Evolutionary conservation across 2,113 vertebrate species (phyloP).

Genomic region (Egretta garzetta): DNA sequence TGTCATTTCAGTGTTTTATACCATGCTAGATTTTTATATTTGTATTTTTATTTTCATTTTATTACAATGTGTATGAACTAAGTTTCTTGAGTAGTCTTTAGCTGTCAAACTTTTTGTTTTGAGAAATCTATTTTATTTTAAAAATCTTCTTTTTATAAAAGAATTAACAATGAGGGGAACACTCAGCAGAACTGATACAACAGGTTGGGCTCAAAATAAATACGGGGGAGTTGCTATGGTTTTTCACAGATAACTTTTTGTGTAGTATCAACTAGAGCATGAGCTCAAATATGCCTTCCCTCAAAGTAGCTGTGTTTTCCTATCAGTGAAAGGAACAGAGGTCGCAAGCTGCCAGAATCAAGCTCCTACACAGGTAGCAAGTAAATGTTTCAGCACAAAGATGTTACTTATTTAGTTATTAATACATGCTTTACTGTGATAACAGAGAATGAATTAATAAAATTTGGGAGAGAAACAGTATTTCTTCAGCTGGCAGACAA

Average conservation of each 20-base stretch:
- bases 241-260: neutral
- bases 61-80: neutral
- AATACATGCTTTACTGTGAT: neutral
- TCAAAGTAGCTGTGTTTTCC: neutral
- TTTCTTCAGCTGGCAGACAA: neutral
- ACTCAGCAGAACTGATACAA: neutral
- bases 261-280: neutral
- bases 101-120: neutral
- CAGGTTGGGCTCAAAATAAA: neutral
- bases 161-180: neutral
- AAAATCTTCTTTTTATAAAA: neutral
- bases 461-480: neutral
- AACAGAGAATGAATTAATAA: neutral
- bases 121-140: neutral
- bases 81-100: neutral
- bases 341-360: neutral
- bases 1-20: neutral
- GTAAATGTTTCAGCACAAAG: neutral
- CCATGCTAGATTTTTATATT: neutral
- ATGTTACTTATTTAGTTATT: neutral
- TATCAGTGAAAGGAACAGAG: neutral
- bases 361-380: neutral
- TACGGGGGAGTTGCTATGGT: neutral
- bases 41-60: neutral
- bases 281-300: neutral